Percentiles rank a stretch among this genome's conserved stretches.
Conservation (phyloP, 2,113 vertebrate species). For the Myiozetetes cayanensis region DNA sequence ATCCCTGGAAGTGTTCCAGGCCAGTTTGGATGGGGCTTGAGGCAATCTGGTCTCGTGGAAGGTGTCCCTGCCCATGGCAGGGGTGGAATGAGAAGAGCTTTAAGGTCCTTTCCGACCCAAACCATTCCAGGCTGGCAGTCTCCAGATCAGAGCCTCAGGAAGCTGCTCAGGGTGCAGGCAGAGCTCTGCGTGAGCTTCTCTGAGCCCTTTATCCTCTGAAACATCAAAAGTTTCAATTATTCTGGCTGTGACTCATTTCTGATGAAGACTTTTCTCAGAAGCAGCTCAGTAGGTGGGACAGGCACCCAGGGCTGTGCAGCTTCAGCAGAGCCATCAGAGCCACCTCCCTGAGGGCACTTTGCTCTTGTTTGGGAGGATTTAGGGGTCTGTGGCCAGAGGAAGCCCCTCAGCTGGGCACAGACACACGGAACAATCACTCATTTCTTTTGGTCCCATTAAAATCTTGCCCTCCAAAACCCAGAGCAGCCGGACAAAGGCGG, state of each 20-base stretch:
- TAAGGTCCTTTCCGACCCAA: background rate
- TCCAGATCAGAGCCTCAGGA: background rate
- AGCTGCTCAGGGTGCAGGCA: background rate
- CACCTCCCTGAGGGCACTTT: rapidly evolving
- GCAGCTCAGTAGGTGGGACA: background rate
- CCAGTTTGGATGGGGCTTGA: background rate
- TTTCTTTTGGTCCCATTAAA: background rate
- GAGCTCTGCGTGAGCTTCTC: background rate
- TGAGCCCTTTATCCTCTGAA: background rate
- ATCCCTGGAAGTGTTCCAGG: background rate
- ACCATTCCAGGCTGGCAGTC: background rate
- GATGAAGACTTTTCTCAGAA: background rate
- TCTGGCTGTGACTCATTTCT: background rate
- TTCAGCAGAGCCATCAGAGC: background rate
- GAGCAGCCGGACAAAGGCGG: background rate
- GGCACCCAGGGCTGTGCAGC: background rate
- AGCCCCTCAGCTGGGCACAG: background rate
- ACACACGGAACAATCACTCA: background rate
- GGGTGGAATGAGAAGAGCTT: background rate
- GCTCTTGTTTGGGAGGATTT: rapidly evolving
- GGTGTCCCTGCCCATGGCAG: background rate
- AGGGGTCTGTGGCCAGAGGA: background rate
- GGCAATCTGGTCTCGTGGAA: background rate
- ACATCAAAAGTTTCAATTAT: background rate
- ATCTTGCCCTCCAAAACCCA: background rate